Evolutionary conservation across 2,888 invertebrate genomes (phyloP).

Genomic region (Agriotes lineatus): DNA sequence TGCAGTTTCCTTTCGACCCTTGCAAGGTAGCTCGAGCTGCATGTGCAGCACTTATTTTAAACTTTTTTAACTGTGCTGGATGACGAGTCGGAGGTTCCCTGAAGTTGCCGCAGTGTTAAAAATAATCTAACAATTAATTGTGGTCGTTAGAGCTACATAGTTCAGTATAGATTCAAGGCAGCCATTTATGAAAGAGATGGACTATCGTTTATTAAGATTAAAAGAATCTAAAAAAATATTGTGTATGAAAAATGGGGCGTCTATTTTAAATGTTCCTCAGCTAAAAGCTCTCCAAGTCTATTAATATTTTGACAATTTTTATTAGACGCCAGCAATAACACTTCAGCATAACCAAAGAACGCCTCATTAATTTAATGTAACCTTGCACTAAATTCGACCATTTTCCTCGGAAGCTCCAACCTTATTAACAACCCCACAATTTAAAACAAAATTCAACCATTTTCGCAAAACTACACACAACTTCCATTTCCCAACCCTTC

Average conservation of each 20-base stretch:
- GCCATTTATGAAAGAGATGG: too few relatives aligned
- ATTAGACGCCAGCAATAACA: slow-evolving; percentile 26
- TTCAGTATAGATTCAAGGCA: too few relatives aligned
- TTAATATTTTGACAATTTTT: slow-evolving; percentile 33
- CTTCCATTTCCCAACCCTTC: too few relatives aligned
- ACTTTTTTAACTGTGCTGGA: not conserved
- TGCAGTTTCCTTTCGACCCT: slow-evolving; percentile 16
- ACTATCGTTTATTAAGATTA: too few relatives aligned
- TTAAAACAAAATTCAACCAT: too few relatives aligned
- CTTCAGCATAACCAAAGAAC: slow-evolving; percentile 31
- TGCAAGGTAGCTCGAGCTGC: not conserved
- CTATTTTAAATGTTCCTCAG: slow-evolving; percentile 20
- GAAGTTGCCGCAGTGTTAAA: too few relatives aligned
- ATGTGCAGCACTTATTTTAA: not conserved
- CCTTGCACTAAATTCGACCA: slow-evolving; percentile 13
- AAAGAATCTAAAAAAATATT: not conserved
- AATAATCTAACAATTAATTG: not conserved
- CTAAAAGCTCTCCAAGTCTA: slow-evolving; percentile 30
- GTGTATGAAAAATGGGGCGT: slow-evolving; percentile 15
- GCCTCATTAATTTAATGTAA: slow-evolving; percentile 22
- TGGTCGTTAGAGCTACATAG: too few relatives aligned
- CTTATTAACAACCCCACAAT: too few relatives aligned
- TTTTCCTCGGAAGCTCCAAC: too few relatives aligned
- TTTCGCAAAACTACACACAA: too few relatives aligned
- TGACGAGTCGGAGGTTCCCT: too few relatives aligned